A percentile compares a stretch with the other conserved stretches of the same genome.
These are phyloP conservation scores for Trissolcus brochymenae DNA, from an alignment of 2,888 invertebrate species.

Conservation along the genomic window DNA sequence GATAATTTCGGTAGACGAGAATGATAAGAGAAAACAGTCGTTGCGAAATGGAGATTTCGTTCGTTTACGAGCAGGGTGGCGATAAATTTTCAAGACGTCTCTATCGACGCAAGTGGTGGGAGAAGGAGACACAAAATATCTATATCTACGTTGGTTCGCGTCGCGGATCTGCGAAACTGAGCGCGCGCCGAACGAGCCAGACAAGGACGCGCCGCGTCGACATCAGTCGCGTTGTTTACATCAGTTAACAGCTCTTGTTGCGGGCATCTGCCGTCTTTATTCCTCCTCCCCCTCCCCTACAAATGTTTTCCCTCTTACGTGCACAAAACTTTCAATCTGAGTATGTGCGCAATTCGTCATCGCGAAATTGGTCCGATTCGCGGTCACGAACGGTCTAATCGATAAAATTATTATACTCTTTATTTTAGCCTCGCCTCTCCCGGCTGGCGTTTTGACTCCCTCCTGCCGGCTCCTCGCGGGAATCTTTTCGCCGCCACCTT, in stretches of 20 bases:
- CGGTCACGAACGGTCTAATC: slow-evolving; percentile 74
- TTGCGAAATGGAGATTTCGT: slow-evolving; percentile 64
- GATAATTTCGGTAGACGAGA: slow-evolving; percentile 60
- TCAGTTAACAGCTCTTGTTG: slow-evolving; percentile 41
- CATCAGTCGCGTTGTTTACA: slow-evolving; percentile 38
- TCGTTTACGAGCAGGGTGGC: slow-evolving; percentile 62
- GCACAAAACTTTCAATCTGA: no score
- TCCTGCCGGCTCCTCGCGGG: slow-evolving; percentile 13
- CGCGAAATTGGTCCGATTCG: slow-evolving; percentile 25
- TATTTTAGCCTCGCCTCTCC: slow-evolving; percentile 67
- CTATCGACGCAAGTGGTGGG: slow-evolving; percentile 54
- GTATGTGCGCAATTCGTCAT: no score
- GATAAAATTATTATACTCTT: slow-evolving; percentile 71
- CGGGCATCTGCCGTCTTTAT: slow-evolving; percentile 1
- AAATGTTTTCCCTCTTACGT: no score
- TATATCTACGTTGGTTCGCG: slow-evolving; percentile 39
- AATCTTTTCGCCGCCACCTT: slow-evolving; percentile 52
- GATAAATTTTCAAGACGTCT: slow-evolving; percentile 67
- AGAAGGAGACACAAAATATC: slow-evolving; percentile 35
- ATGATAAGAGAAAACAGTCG: slow-evolving; percentile 62
- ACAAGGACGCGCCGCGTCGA: slow-evolving; percentile 41
- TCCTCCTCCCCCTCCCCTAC: no score
- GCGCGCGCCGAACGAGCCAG: slow-evolving; percentile 4
- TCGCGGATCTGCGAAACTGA: slow-evolving; percentile 38
- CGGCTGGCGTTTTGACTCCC: slow-evolving; percentile 35